A percentile compares a stretch with the other conserved stretches of the same genome.
Conservation (phyloP, 2,888 invertebrate species). For the Leptopilina syphax region DNA sequence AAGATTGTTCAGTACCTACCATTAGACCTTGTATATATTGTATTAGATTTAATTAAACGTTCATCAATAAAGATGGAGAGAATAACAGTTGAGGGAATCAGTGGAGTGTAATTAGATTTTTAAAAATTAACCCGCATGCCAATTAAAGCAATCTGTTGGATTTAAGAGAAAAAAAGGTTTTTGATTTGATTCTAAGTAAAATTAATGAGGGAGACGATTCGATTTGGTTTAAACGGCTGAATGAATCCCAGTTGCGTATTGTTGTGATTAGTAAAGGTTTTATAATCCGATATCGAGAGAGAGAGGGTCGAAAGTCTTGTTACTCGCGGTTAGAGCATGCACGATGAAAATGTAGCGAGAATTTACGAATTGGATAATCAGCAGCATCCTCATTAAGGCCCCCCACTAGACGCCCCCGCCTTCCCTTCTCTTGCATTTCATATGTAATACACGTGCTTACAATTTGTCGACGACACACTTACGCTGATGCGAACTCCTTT, state of each 20-base stretch:
- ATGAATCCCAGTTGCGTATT: conserved; percentile 4
- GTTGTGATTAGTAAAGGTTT: conserved; percentile 34
- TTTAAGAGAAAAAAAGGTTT: neutral
- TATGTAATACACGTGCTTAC: conserved; percentile 40
- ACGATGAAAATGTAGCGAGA: conserved; percentile 77
- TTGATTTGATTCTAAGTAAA: conserved; percentile 33
- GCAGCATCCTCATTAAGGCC: conserved; percentile 82
- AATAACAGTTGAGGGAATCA: too few relatives aligned
- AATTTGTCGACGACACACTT: conserved; percentile 46
- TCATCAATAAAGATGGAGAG: too few relatives aligned
- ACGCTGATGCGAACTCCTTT: conserved; percentile 54
- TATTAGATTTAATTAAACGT: too few relatives aligned
- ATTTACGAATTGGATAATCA: conserved; percentile 82
- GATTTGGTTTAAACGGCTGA: conserved; percentile 25
- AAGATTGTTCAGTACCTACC: too few relatives aligned
- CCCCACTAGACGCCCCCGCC: conserved; percentile 75
- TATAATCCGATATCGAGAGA: conserved; percentile 20
- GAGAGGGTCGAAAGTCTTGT: conserved; percentile 60
- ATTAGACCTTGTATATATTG: too few relatives aligned
- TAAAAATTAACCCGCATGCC: neutral
- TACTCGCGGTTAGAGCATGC: conserved; percentile 68
- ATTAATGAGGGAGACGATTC: conserved; percentile 19
- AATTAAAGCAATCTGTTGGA: neutral
- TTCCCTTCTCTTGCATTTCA: conserved; percentile 66
- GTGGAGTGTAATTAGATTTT: too few relatives aligned